Evolutionary conservation across 1,140 invertebrate genomes (phyloP).

Genomic region (Ceratosolen solmsi): DNA sequence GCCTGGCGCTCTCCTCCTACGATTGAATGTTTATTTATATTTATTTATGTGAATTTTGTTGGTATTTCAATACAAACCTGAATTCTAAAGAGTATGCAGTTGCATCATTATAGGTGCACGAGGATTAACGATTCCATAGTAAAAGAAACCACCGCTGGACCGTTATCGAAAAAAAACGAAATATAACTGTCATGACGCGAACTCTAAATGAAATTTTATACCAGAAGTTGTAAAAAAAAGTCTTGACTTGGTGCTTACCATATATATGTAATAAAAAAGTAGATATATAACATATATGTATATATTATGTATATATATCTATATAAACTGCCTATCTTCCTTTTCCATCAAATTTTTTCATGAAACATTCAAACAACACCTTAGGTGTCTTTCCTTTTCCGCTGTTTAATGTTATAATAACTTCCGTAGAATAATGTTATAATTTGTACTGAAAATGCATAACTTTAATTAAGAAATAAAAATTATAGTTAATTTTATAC

Average conservation of each 20-base stretch:
- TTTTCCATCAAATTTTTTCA: slow-evolving; percentile 11
- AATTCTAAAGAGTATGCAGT: background rate
- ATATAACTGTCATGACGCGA: slow-evolving; percentile 15
- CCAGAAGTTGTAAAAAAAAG: background rate
- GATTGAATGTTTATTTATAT: background rate
- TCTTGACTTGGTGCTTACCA: background rate
- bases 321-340: background rate
- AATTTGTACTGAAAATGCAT: background rate
- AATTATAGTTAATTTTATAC: too few relatives aligned
- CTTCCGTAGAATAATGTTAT: too few relatives aligned
- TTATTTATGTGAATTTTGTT: background rate
- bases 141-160: background rate
- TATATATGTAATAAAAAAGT: too few relatives aligned
- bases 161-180: slow-evolving; percentile 17
- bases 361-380: background rate
- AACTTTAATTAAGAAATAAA: slow-evolving; percentile 29
- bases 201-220: slow-evolving; percentile 32
- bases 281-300: background rate
- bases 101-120: background rate
- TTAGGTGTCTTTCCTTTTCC: background rate
- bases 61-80: background rate
- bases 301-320: background rate
- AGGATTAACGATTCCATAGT: background rate
- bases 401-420: too few relatives aligned
- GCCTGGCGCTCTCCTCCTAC: background rate